A percentile compares a stretch with the other conserved stretches of the same genome.
Evolutionary conservation across 2,888 invertebrate species (phyloP).

Genomic region (Dolichomitus sp.): DNA sequence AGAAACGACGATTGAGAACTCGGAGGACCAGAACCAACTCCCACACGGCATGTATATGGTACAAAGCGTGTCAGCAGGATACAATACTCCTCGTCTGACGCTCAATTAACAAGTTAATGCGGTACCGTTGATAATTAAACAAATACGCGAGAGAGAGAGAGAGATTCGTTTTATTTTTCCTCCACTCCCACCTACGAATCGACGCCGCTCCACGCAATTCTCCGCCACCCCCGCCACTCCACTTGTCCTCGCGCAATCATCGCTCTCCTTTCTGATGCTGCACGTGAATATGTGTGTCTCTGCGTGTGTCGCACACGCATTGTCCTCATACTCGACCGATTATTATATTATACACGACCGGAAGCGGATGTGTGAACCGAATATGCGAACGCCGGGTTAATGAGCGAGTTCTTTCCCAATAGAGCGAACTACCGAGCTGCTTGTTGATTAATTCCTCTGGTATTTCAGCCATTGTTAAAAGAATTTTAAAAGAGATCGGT

Average conservation of each 20-base stretch:
- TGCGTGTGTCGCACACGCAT: constrained; percentile 65
- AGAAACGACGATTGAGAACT: constrained; percentile 70
- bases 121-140: constrained; percentile 85
- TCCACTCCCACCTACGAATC: constrained; percentile 44
- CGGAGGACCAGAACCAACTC: constrained; percentile 74
- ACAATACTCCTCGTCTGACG: constrained; percentile 85
- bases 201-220: constrained; percentile 24
- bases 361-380: constrained; percentile 86
- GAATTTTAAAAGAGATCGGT: not conserved
- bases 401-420: constrained; percentile 69
- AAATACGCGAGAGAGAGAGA: constrained; percentile 76
- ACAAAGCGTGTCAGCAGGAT: constrained; percentile 84
- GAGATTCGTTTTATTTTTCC: constrained; percentile 63
- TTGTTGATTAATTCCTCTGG: constrained; percentile 34
- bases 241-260: constrained; percentile 60
- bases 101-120: constrained; percentile 86
- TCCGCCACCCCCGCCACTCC: constrained; percentile 39
- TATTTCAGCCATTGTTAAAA: not conserved
- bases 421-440: not conserved
- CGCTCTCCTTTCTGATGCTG: constrained; percentile 56
- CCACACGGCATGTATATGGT: constrained; percentile 73
- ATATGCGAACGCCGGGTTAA: constrained; percentile 77
- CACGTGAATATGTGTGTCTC: constrained; percentile 55
- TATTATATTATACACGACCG: constrained; percentile 82
- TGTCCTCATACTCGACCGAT: constrained; percentile 78